Evolutionary conservation across 2,888 invertebrate species (phyloP).

Genomic region (Cheilosia pagana): DNA sequence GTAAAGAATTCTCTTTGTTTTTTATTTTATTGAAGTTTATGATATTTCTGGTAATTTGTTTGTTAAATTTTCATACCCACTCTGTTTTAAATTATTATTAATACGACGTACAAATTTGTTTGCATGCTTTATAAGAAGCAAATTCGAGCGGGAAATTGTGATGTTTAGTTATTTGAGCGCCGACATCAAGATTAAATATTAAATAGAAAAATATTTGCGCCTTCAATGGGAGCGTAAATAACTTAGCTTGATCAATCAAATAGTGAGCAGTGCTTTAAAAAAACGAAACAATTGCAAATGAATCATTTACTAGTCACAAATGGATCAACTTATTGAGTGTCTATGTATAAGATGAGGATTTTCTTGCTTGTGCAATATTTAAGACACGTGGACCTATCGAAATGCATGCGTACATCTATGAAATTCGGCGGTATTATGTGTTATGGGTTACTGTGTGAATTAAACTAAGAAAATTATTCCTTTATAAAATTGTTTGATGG

Average conservation of each 20-base stretch:
- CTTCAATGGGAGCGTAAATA: background rate
- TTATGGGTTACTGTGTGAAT: too few relatives aligned
- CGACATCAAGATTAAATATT: background rate
- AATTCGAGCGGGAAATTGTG: background rate
- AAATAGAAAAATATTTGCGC: background rate
- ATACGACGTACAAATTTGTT: background rate
- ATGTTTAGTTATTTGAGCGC: background rate
- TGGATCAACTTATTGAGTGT: too few relatives aligned
- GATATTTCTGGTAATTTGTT: conserved; percentile 26
- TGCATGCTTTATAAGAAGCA: background rate
- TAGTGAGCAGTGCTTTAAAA: background rate
- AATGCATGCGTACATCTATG: too few relatives aligned
- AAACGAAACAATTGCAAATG: too few relatives aligned
- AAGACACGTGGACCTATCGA: too few relatives aligned
- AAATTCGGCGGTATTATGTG: too few relatives aligned
- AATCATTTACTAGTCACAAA: too few relatives aligned
- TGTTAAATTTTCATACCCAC: background rate
- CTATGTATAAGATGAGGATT: too few relatives aligned
- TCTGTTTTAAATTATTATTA: background rate
- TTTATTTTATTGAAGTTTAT: conserved; percentile 2
- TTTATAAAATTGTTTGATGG: too few relatives aligned
- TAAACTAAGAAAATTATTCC: too few relatives aligned
- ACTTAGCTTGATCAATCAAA: background rate
- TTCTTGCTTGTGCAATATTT: too few relatives aligned
- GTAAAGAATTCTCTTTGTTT: conserved; percentile 5